Evolutionary conservation across 2,113 vertebrate species (phyloP).

Genomic region (Microcebus lehilahytsara): DNA sequence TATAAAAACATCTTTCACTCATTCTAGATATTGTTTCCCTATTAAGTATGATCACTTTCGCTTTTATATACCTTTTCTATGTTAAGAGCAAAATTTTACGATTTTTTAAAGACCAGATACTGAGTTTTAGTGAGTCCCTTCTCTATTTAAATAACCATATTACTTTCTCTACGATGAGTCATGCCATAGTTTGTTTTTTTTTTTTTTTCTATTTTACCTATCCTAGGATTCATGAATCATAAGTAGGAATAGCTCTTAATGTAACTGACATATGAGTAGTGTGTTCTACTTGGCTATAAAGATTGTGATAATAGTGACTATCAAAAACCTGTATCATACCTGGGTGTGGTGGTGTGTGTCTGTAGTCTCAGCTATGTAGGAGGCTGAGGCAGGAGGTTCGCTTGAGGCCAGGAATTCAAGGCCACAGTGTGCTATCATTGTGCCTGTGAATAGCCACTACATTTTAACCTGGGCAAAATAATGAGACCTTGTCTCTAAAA

Average conservation of each 20-base stretch:
- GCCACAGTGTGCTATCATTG: background rate
- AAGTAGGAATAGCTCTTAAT: constrained; percentile 30
- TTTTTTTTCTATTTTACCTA: background rate
- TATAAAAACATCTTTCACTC: background rate
- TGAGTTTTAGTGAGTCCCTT: background rate
- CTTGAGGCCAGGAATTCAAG: background rate
- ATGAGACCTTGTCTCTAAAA: background rate
- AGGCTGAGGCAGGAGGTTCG: background rate
- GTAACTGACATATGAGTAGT: background rate
- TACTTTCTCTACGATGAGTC: constrained; percentile 40
- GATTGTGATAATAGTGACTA: background rate
- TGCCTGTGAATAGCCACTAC: background rate
- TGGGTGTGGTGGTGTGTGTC: background rate
- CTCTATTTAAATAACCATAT: background rate
- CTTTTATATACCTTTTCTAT: constrained; percentile 23
- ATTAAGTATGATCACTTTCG: background rate
- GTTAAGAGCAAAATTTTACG: background rate
- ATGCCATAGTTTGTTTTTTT: background rate
- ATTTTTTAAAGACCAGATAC: background rate
- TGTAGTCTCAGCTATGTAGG: background rate
- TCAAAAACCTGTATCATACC: background rate
- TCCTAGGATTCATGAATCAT: constrained; percentile 19
- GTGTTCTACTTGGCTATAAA: background rate
- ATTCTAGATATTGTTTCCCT: background rate
- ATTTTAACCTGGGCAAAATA: background rate